Percentiles rank a stretch among this genome's conserved stretches.
Conservation (phyloP, 2,113 vertebrate genomes). For the Peromyscus californicus region DNA sequence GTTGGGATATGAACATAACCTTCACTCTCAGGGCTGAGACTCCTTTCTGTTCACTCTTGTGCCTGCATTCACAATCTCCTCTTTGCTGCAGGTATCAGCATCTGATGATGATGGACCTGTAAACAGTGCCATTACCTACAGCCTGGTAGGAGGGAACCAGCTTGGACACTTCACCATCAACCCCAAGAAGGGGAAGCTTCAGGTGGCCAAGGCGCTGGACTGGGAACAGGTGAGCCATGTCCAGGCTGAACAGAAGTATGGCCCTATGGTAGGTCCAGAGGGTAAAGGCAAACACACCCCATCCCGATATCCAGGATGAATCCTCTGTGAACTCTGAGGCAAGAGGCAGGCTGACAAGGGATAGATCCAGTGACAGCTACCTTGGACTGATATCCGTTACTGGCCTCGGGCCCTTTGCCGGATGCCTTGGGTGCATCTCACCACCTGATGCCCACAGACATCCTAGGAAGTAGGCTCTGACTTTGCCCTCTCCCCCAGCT, state of each 20-base stretch:
- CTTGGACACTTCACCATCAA: slow-evolving; percentile 93
- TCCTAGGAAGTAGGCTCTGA: not conserved
- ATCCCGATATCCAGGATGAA: not conserved
- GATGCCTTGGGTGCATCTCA: not conserved
- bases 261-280: not conserved
- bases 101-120: slow-evolving; percentile 92
- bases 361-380: not conserved
- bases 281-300: not conserved
- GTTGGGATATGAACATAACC: not conserved
- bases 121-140: slow-evolving; percentile 94
- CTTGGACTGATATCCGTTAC: not conserved
- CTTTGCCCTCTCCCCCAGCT: not conserved
- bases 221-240: slow-evolving; percentile 94
- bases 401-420: not conserved
- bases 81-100: slow-evolving; percentile 91
- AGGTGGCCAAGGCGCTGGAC: slow-evolving; percentile 91
- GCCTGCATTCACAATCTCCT: not conserved
- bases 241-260: not conserved
- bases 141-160: slow-evolving; percentile 92
- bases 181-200: slow-evolving; percentile 91
- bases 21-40: not conserved
- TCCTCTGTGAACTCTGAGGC: not conserved
- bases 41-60: not conserved
- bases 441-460: not conserved
- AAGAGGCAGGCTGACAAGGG: not conserved